phyloP scores from a whole-genome alignment of 2,888 invertebrate genomes.

The Coenonympha arcania region DNA sequence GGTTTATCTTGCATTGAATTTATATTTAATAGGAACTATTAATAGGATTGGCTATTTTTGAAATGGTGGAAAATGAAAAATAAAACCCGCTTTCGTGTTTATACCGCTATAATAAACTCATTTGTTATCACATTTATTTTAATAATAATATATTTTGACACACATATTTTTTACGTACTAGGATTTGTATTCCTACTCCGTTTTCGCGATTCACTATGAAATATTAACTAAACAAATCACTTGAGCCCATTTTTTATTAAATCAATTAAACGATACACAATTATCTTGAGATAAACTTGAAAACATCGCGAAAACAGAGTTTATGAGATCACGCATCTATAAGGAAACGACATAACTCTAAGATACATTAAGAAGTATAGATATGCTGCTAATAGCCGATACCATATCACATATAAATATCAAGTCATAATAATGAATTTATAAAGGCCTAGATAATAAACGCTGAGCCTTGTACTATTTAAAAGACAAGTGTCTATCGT shows the following conservation, averaged over 20 bases:
- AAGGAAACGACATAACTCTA: slow-evolving; percentile 53
- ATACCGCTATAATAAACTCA: slow-evolving; percentile 72
- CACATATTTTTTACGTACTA: slow-evolving; percentile 68
- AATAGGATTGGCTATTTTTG: no score
- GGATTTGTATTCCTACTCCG: slow-evolving; percentile 54
- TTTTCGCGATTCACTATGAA: slow-evolving; percentile 41
- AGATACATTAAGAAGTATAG: slow-evolving; percentile 36
- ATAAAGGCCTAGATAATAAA: neutral
- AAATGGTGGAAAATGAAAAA: slow-evolving; percentile 21
- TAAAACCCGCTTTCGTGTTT: slow-evolving; percentile 37
- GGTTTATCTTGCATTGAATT: no score
- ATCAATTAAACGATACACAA: no score
- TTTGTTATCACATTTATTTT: slow-evolving; percentile 74
- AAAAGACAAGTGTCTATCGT: no score
- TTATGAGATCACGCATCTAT: slow-evolving; percentile 38
- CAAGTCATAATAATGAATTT: no score
- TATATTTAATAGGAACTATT: no score
- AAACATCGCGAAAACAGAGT: slow-evolving; percentile 41
- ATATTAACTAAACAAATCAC: neutral
- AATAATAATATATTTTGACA: slow-evolving; percentile 73
- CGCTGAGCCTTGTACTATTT: neutral
- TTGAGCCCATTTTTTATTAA: neutral
- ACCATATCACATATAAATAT: slow-evolving; percentile 36
- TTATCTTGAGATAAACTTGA: neutral
- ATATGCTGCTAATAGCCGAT: slow-evolving; percentile 50